These are phyloP conservation scores for Hephaestus fuliginosus DNA, from an alignment of 2,797 vertebrate species.

Conservation along the genomic window DNA sequence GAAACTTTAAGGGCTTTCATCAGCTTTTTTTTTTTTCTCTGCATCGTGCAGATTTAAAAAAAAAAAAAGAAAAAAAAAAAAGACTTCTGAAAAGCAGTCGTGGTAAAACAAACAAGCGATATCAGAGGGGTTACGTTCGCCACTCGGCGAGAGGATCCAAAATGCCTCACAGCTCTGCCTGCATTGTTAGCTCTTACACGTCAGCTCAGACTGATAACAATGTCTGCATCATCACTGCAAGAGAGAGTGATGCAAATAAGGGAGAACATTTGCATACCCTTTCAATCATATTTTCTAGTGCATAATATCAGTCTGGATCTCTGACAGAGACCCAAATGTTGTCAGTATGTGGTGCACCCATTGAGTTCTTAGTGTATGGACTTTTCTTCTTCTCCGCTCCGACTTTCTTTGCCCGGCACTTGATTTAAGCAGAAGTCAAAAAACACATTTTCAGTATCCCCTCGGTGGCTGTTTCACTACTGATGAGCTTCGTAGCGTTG, in stretches of 20 bases:
- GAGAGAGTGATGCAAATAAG: conserved; percentile 58
- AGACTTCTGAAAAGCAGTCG: conserved; percentile 17
- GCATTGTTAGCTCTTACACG: conserved; percentile 52
- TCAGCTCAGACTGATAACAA: conserved; percentile 58
- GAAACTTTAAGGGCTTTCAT: conserved; percentile 17
- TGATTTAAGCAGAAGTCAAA: conserved; percentile 46
- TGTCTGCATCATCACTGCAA: conserved; percentile 39
- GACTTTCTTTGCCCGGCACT: conserved; percentile 28
- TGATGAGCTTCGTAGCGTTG: conserved; percentile 45
- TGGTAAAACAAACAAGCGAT: conserved; percentile 29
- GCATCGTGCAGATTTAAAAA: conserved; percentile 2
- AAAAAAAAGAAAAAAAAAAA: conserved; percentile 8
- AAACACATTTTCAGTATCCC: conserved; percentile 44
- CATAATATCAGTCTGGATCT: conserved; percentile 66
- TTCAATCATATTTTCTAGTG: conserved; percentile 65
- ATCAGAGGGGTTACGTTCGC: conserved; percentile 48
- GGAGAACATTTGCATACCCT: conserved; percentile 55
- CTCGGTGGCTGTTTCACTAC: conserved; percentile 54
- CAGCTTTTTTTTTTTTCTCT: background rate
- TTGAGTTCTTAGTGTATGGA: conserved; percentile 15
- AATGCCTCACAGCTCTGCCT: conserved; percentile 47
- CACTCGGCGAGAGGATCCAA: conserved; percentile 33
- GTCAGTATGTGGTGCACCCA: conserved; percentile 32
- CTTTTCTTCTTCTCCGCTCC: conserved; percentile 5
- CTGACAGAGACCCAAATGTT: conserved; percentile 49